Base-by-base conservation (phyloP, 2,888 invertebrate genomes). In the Ommatoiulus sabulosus region DNA sequence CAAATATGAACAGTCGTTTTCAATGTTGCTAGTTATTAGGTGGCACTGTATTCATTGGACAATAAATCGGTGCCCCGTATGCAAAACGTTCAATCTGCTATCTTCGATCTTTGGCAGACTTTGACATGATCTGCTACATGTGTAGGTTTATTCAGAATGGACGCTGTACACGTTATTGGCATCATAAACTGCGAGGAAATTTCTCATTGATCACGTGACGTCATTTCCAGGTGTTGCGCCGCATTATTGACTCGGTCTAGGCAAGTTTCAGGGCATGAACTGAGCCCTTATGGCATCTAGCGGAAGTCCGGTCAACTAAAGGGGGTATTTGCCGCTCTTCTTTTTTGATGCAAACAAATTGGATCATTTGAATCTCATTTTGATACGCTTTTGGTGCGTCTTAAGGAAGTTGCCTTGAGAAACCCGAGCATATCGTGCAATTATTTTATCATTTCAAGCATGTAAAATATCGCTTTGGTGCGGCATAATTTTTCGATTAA, bases 381-480 rank as follows among this genome's bases (percentile, higher is more conserved):
- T 35, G 35, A 24, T 80, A 7, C 10, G 35, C 24, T 35, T 80
- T 12, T 15, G 35, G 3, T 0, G 12, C 15, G 0, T 63, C 17
- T 63, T 7, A 80, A 80, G 80, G 80, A 80, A 80, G 80, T 80
- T 35, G 35, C 80, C 80, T 80, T 35, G 80, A 12, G 24, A 80
- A 80, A 80, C 24, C 80, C 0, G 8, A 35, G 80, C 80, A 35
- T 35, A 35, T 5, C 57, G 6, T 24, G 80, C 35, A 80, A 80
- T 80, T 80, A 80, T 80, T 80, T 35, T 5, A 35, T 35, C 80
- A 80, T 80, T 80, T 80, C 80, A 12, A 15, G 80, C 80, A 80
- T 80, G 80, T 35, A 80, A 80, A 80, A 80, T 80, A 80, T 80
- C 80, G 35, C 35, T 80, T 80, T 80, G 80, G 24, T 24, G 10